Evolutionary conservation across 2,797 vertebrate species (phyloP), one percentile per base, ranked within the genome.

Genomic region (Chelidonichthys spinosus): DNA sequence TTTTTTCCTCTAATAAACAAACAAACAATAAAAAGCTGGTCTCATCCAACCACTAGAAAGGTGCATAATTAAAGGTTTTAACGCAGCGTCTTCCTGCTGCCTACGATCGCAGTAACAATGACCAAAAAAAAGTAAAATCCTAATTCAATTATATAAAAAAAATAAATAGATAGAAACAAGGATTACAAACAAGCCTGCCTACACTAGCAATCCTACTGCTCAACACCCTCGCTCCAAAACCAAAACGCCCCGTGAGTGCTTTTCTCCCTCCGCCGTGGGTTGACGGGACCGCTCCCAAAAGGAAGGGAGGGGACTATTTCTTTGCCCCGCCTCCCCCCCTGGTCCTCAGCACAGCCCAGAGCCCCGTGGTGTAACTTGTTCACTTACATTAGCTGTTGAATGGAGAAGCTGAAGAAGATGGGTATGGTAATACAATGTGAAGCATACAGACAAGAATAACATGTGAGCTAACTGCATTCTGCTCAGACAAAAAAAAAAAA

Each of bases 321-420:
- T 52, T 40, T 17, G 35, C 46, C 55, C 59, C 7, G 54, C 63
- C 44, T 52, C 35, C 33, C 36, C 52, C 47, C 81, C 59, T 6
- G 75, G 72, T 69, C 90, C 86, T 76, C 85, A 76, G 87, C 82
- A 83, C 91, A 63, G 85, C 88, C 93, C 93, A 92, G 92, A 94
- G 94, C 94, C 91, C 86, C 72, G 72, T 77, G 93, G 93, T 87
- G 90, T 89, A 92, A 93, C 91, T 92, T 55, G 64, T 94, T 95
- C 92, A 95, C 93, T 94, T 95, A 96, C 96, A 96, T 96, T 96
- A 96, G 96, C 96, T 95, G 96, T 95, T 96, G 94, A 96, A 96
- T 96, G 95, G 95, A 96, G 95, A 95, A 96, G 96, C 96, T 93
- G 95, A 94, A 96, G 94, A 95, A 89, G 94, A 95, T 96, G 94